These are phyloP conservation scores for Alethe castanea DNA, from an alignment of 2,113 vertebrate genomes.

Conservation along the genomic window DNA sequence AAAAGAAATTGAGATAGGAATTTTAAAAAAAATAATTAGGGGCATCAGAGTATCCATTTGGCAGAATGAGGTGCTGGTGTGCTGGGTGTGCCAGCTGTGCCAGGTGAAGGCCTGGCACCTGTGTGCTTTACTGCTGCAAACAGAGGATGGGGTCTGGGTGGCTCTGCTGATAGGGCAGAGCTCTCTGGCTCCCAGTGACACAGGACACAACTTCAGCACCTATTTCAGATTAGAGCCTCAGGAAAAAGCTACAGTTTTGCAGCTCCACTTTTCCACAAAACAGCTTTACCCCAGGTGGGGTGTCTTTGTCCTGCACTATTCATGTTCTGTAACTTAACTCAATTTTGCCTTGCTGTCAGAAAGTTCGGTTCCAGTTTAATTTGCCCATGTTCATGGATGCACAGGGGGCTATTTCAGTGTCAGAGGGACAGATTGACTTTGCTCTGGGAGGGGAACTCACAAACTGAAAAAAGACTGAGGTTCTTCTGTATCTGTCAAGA, in stretches of 20 bases:
- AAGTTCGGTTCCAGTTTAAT: not conserved
- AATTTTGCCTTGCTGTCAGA: not conserved
- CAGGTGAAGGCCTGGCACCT: rapidly evolving
- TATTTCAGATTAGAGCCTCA: not conserved
- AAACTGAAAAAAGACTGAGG: not conserved
- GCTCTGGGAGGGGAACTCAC: not conserved
- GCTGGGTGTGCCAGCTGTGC: not conserved
- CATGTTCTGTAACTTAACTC: not conserved
- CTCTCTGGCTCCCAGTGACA: not conserved
- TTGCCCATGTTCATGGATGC: not conserved
- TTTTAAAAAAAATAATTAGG: not conserved
- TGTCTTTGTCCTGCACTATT: not conserved
- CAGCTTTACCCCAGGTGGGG: not conserved
- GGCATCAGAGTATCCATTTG: not conserved
- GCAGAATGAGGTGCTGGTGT: not conserved
- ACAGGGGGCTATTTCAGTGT: not conserved
- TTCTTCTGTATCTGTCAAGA: not conserved
- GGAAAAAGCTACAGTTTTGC: not conserved
- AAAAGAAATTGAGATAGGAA: not conserved
- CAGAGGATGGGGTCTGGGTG: not conserved
- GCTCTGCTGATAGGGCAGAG: not conserved
- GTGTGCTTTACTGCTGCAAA: not conserved
- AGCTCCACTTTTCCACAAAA: not conserved
- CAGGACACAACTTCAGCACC: not conserved
- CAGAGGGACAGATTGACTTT: not conserved